Evolutionary conservation across 1,140 invertebrate genomes (phyloP), one percentile per base, ranked within the genome.

Genomic region (Hydropsyche tenuis): DNA sequence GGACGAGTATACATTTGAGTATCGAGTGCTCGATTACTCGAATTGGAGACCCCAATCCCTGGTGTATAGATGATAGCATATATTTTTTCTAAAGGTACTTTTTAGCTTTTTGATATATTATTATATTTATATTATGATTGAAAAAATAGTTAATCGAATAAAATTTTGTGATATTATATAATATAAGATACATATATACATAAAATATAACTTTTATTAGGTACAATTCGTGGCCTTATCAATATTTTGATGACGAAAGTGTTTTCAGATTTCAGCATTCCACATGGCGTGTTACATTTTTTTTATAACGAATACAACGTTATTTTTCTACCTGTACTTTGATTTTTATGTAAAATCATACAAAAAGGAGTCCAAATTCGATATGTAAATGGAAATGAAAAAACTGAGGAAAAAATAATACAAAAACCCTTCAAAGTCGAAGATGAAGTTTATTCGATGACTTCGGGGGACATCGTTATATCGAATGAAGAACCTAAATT

Each of bases 321-420:
- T 92, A 68, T 92, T 97, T 87, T 89, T 96, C 3, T 81, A 92
- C 75, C 85, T 98, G 12, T 98, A 97, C 79, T 87, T 88, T 4
- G 91, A 96, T 75, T 98, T 97, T 86, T 97, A 97, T 80, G 87
- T 89, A 65, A 91, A 92, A 79, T 87, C 92, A 14, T 97, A 97
- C 80, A 84, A 85, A 72, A 81, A 79, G 16, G 37, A 18, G 2
- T n/a, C 5, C 11, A 42, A 9, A 48, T 6, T n/a, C 6, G 16
- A 16, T 1, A 48, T 12, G 20, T 25, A 20, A 37, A 69, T 25
- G 25, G 11, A 6, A 51, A 22, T 9, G 1, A 42, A 56, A n/a
- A 11, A 25, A 43, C 27, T 14, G 46, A 69, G 66, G n/a, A 62
- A 1, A 48, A 72, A 25, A 69, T 56, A 3, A 80, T 51, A 51